A percentile compares a stretch with the other conserved stretches of the same genome.
Conservation (phyloP, 2,113 vertebrate genomes). For the Rhinichthys klamathensis region DNA sequence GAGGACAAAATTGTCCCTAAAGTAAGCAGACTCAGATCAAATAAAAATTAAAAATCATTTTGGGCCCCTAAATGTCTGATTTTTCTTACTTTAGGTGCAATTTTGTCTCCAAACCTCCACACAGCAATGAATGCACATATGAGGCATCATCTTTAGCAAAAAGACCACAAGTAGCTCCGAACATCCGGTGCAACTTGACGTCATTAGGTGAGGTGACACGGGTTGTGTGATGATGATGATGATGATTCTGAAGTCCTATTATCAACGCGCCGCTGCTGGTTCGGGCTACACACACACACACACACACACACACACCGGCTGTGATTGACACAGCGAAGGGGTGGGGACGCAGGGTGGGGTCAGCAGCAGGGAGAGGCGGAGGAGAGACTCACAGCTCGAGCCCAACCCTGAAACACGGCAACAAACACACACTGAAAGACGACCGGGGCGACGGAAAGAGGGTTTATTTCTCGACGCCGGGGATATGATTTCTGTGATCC, state of each 20-base stretch:
- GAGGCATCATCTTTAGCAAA: background rate
- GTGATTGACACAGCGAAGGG: conserved; percentile 79
- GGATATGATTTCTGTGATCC: conserved; percentile 73
- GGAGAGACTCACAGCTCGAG: conserved; percentile 80
- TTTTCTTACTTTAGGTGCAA: background rate
- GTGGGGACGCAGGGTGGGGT: conserved; percentile 87
- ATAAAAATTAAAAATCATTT: background rate
- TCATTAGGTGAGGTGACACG: conserved; percentile 72
- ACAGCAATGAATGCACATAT: background rate
- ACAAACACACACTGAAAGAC: conserved; percentile 73
- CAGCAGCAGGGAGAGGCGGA: conserved; percentile 83
- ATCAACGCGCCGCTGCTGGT: conserved; percentile 45
- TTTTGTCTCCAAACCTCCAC: background rate
- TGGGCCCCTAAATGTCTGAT: background rate
- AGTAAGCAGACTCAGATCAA: background rate
- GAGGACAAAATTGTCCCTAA: no score
- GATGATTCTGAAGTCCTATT: conserved; percentile 35
- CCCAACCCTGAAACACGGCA: conserved; percentile 80
- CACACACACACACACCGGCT: conserved; percentile 42
- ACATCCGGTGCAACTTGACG: conserved; percentile 65
- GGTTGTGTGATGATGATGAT: conserved; percentile 29
- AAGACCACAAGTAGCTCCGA: background rate
- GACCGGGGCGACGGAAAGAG: conserved; percentile 60
- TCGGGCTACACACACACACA: conserved; percentile 49
- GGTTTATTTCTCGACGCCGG: conserved; percentile 71